Base-by-base conservation (phyloP, 2,113 vertebrate genomes). In the Alexandromys fortis region DNA sequence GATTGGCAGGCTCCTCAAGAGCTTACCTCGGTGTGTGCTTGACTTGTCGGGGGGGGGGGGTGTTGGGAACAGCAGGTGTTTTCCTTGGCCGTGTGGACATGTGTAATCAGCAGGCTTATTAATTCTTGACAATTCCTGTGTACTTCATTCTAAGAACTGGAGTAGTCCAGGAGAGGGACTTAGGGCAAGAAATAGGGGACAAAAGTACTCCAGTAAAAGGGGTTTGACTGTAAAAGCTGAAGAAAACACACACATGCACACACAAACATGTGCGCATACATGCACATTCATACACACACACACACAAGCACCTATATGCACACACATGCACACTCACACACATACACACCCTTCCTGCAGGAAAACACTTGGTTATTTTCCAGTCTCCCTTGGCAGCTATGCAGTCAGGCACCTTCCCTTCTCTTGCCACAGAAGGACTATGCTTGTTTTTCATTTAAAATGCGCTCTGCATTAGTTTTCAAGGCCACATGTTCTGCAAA, bases 391-490 rank as follows among this genome's bases (percentile, higher is more conserved):
- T 63, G 92, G 94, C 90, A 91, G 96, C 63, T 79, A 12, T 79
- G 0, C 0, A 91, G 0, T 83, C 92, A 97, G 61, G 14, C 35
- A 52, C 61, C 55, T 85, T 83, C 52, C 86, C 45, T 89, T 7
- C 88, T 95, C 87, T 47, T 35, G 99, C 99, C 99, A 99, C 98
- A 97, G 98, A 98, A 98, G 98, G 98, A 26, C 45, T 35, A 24
- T 33, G 22, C 98, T 98, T 98, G 98, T 98, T 99, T 99, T 98
- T 97, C 97, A 89, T 96, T 88, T 98, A 98, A 99, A 99, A 99
- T 99, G 98, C 99, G 99, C 98, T 99, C 99, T 98, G 98, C 98
- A 98, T 99, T 99, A 99, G 98, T 98, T 98, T 97, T 97, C 95
- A 73, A 97, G 98, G 98, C 98, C 98, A 98, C 98, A 98, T 98